A percentile compares a stretch with the other conserved stretches of the same genome.
phyloP scores from a whole-genome alignment of 2,888 invertebrate genomes.

The Agrotis segetum region DNA sequence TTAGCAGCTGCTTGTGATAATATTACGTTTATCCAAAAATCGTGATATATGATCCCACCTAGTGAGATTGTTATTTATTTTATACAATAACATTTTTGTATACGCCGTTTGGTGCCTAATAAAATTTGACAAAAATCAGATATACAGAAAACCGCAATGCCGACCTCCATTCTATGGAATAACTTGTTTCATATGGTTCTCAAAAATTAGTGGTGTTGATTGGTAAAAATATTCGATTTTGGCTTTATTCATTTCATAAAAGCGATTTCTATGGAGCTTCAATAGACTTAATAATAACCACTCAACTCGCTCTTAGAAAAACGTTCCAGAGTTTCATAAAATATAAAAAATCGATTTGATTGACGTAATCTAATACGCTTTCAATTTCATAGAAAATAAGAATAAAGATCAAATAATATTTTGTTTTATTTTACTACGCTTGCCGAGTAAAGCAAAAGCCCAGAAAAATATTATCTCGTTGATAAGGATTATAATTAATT shows the following conservation, averaged over 20 bases:
- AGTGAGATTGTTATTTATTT: too few relatives aligned
- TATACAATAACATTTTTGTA: too few relatives aligned
- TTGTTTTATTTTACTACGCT: constrained; percentile 44
- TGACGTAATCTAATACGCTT: constrained; percentile 18
- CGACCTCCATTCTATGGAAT: too few relatives aligned
- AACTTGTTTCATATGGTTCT: background rate
- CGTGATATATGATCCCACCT: too few relatives aligned
- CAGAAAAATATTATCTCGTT: constrained; percentile 69
- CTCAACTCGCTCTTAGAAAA: background rate
- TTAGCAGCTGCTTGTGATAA: background rate
- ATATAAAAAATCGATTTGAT: constrained; percentile 18
- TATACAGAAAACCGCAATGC: too few relatives aligned
- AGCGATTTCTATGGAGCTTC: background rate
- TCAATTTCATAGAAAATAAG: constrained; percentile 38
- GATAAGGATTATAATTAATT: constrained; percentile 71
- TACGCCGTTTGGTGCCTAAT: too few relatives aligned
- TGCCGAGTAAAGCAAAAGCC: constrained; percentile 46
- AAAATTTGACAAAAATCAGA: too few relatives aligned
- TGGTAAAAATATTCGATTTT: constrained; percentile 1
- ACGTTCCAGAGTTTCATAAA: constrained; percentile 3
- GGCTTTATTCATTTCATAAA: background rate
- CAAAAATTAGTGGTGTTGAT: background rate
- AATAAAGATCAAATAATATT: constrained; percentile 39
- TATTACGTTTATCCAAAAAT: background rate
- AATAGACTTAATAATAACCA: constrained; percentile 8